Conservation (phyloP, 2,113 vertebrate species). For the Daphoenositta chrysoptera region DNA sequence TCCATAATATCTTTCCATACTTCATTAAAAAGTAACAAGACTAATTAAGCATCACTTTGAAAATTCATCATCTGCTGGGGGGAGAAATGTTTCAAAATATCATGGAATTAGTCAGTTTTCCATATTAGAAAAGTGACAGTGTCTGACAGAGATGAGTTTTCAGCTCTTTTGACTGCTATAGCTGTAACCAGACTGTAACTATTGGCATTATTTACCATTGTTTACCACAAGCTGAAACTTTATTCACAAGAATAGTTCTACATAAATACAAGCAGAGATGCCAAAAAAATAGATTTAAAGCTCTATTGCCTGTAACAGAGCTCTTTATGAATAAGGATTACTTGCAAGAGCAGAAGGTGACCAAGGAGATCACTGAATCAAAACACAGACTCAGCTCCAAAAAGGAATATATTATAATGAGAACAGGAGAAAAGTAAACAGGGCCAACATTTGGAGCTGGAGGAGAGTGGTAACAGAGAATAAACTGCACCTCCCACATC, state of each 20-base stretch:
- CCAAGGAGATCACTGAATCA: conserved; percentile 13
- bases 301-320: background rate
- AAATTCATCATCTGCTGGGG: conserved; percentile 1
- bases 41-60: conserved; percentile 53
- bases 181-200: background rate
- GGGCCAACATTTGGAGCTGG: background rate
- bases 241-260: background rate
- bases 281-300: conserved; percentile 6
- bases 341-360: background rate
- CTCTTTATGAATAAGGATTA: conserved; percentile 34
- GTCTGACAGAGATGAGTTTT: background rate
- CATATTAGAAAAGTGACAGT: background rate
- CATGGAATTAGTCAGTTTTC: background rate
- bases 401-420: background rate
- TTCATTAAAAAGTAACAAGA: conserved; percentile 45
- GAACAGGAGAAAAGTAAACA: background rate
- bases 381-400: background rate
- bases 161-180: background rate
- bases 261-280: conserved; percentile 2
- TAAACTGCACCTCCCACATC: background rate
- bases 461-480: background rate
- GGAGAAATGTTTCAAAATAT: background rate
- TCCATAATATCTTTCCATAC: background rate
- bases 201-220: conserved; percentile 5
- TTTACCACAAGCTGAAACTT: conserved; percentile 25